Evolutionary conservation across 2,113 vertebrate genomes (phyloP), one percentile per base, ranked within the genome.

Genomic region (Ailurus styani): DNA sequence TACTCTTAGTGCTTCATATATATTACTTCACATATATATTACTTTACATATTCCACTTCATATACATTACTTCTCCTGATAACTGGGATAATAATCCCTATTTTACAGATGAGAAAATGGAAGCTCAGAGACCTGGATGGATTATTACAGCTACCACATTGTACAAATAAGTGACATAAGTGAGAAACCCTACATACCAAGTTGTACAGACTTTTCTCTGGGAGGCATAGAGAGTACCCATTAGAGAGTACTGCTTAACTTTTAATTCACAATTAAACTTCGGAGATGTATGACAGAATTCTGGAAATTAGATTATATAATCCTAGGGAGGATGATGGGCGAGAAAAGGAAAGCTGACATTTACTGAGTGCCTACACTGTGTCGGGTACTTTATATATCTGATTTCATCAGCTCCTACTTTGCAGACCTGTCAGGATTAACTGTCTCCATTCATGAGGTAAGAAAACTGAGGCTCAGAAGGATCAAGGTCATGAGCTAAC

Each of bases 321-420:
- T 87, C 7, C 75, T 78, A 82, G 82, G 45, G 21, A 95, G 25
- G 42, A 95, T 88, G 55, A 97, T 50, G 25, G 34, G 11, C 31
- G 73, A 96, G 68, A 90, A 54, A 95, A 97, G 60, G 45, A 87
- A 93, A 95, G 88, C 20, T 66, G 73, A 85, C 1, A 47, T 82
- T 86, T 94, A 85, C 12, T 25, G 17, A 47, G 6, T 42, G 42
- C 6, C 52, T 82, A 55, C 10, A 62, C 54, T 50, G 42, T 95
- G 37, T 87, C 66, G 86, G 7, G 34, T 54, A 55, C 45, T 91
- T 87, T 83, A 47, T 57, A 18, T 54, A 77, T 54, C n/a, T 37
- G 40, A 78, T 95, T 93, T 78, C 42, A 91, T 29, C 2, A 73
- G 52, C 64, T 89, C 8, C 25, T 79, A 79, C 42, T 4, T 75